Conservation (phyloP, 2,888 invertebrate species). For the Leptopilina drosophilae region DNA sequence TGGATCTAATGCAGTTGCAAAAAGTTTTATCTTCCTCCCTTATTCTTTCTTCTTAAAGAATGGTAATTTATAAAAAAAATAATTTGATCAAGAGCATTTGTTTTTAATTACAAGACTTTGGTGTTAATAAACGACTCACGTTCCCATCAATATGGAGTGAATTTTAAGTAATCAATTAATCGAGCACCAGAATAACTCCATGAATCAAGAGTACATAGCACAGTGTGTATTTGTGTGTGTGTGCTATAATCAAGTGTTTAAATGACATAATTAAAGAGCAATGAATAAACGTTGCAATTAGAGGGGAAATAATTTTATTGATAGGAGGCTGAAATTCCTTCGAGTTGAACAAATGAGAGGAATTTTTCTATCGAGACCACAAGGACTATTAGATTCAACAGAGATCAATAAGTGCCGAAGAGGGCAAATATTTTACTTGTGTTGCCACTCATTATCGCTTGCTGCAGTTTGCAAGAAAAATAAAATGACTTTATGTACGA, state of each 20-base stretch:
- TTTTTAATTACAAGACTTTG: neutral
- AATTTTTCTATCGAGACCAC: neutral
- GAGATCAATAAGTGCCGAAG: neutral
- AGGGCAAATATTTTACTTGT: slow-evolving; percentile 9
- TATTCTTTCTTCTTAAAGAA: too few relatives aligned
- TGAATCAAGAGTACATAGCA: slow-evolving; percentile 8
- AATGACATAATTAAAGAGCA: slow-evolving; percentile 22
- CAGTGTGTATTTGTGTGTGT: neutral
- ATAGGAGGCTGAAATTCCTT: slow-evolving; percentile 1
- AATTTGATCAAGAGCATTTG: too few relatives aligned
- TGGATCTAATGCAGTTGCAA: neutral
- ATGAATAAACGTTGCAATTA: slow-evolving; percentile 20
- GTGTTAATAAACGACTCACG: slow-evolving; percentile 5
- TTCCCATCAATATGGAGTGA: neutral
- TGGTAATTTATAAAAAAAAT: too few relatives aligned
- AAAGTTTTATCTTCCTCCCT: too few relatives aligned
- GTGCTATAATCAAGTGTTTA: slow-evolving; percentile 4
- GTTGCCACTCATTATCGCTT: neutral
- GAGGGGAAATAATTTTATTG: slow-evolving; percentile 13
- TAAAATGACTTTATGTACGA: neutral
- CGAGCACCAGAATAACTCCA: slow-evolving; percentile 8
- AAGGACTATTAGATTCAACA: neutral
- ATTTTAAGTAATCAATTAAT: slow-evolving; percentile 2
- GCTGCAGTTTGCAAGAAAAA: neutral
- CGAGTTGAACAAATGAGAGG: slow-evolving; percentile 11